Conservation (phyloP, 2,113 vertebrate genomes). For the Scartelaos histophorus region DNA sequence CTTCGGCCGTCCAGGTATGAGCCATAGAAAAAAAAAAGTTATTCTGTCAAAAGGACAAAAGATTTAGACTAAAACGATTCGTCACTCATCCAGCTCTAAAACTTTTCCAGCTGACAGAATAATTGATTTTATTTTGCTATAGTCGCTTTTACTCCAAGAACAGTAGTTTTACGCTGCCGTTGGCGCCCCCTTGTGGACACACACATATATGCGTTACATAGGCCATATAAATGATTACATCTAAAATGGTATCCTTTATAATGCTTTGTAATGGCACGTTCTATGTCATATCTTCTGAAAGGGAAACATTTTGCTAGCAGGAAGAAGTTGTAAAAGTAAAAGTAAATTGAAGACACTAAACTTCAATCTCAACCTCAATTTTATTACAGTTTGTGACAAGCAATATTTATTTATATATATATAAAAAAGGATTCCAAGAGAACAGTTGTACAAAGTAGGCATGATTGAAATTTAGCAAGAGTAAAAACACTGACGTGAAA, state of each 20-base stretch:
- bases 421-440: constrained; percentile 12
- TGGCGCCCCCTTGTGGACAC: constrained; percentile 3
- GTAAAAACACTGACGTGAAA: not conserved
- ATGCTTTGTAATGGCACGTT: not conserved
- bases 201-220: not conserved
- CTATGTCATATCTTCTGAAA: not conserved
- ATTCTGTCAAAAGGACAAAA: too few species aligned
- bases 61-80: too few species aligned
- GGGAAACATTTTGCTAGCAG: too few species aligned
- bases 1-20: too few species aligned
- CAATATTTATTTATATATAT: constrained; percentile 40
- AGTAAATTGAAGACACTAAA: not conserved
- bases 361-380: not conserved
- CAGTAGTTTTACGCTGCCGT: not conserved
- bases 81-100: too few species aligned
- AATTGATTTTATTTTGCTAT: too few species aligned
- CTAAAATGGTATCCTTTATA: too few species aligned
- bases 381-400: constrained; percentile 2
- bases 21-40: too few species aligned
- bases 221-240: not conserved
- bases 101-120: too few species aligned
- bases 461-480: not conserved
- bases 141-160: not conserved
- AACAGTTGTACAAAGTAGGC: not conserved
- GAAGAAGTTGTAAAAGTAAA: too few species aligned